These are phyloP conservation scores for Greenwoodochromis staneri DNA, from an alignment of 2,113 vertebrate species.

Conservation along the genomic window DNA sequence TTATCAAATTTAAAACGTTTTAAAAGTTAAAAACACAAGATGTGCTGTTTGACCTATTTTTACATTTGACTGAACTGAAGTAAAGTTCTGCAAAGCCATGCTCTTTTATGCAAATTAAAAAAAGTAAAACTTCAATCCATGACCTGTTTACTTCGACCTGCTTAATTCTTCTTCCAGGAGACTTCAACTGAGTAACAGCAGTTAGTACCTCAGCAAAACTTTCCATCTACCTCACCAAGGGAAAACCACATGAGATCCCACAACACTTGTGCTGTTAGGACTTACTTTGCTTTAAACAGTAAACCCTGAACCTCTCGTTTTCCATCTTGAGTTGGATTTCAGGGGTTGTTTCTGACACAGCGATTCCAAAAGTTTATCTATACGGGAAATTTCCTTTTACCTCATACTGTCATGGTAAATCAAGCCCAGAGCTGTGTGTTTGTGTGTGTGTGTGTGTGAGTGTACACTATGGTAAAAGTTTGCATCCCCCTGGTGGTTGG, in stretches of 20 bases:
- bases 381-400: not conserved
- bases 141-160: not conserved
- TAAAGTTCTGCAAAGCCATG: not conserved
- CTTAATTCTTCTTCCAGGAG: not conserved
- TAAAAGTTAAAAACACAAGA: not conserved
- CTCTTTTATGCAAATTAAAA: not conserved
- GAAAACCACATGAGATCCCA: not conserved
- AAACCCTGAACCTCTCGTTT: not conserved
- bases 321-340: not conserved
- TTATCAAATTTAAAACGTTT: not conserved
- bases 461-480: not conserved
- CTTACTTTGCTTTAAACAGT: not conserved
- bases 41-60: not conserved
- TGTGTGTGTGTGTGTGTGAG: not conserved
- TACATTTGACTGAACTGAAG: not conserved
- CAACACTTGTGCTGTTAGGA: not conserved
- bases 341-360: not conserved
- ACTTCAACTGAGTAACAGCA: not conserved
- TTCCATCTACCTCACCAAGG: not conserved
- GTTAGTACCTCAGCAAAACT: not conserved
- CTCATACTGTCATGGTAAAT: not conserved
- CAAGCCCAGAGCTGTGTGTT: not conserved
- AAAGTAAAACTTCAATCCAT: not conserved
- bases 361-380: not conserved
- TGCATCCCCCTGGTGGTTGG: conserved; percentile 24